Percentiles rank a stretch among this genome's conserved stretches.
These are phyloP conservation scores for Eptatretus burgeri DNA, from an alignment of 2,113 vertebrate species.

Conservation along the genomic window DNA sequence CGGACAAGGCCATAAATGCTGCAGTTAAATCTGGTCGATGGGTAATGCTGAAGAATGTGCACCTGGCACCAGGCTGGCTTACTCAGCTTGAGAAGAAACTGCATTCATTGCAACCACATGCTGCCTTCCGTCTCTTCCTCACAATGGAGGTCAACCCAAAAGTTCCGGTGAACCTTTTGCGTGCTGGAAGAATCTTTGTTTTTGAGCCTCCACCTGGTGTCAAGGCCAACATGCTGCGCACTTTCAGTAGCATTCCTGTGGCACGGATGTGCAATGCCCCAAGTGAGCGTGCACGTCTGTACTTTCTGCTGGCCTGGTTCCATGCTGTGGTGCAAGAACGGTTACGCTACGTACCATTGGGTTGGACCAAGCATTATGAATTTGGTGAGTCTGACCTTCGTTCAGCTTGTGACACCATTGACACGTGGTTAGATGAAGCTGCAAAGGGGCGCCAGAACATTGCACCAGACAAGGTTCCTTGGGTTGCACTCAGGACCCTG, in stretches of 20 bases:
- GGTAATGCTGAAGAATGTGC: conserved; percentile 4
- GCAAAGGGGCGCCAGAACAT: conserved; percentile 6
- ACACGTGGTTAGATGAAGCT: background rate
- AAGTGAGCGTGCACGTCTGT: background rate
- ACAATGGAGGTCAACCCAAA: conserved; percentile 5
- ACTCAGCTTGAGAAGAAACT: conserved; percentile 3
- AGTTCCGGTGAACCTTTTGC: conserved; percentile 1
- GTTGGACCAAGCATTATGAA: conserved; percentile 2
- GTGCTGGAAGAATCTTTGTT: conserved; percentile 4
- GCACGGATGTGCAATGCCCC: conserved; percentile 5
- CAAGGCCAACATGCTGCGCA: conserved; percentile 6
- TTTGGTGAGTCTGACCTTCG: conserved; percentile 2
- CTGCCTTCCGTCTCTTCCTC: conserved; percentile 2
- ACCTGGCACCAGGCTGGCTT: conserved; percentile 2
- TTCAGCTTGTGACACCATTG: background rate
- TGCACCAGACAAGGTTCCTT: conserved; percentile 2
- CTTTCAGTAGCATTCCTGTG: background rate
- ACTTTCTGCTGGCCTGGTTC: conserved; percentile 4
- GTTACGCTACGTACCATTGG: background rate
- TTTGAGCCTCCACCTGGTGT: conserved; percentile 4
- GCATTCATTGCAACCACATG: background rate
- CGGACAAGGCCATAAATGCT: conserved; percentile 1
- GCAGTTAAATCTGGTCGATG: conserved; percentile 4
- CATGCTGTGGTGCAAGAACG: conserved; percentile 1
- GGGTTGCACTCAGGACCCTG: conserved; percentile 4